phyloP scores from a whole-genome alignment of 2,888 invertebrate genomes.

The Cacoxenus indagator region DNA sequence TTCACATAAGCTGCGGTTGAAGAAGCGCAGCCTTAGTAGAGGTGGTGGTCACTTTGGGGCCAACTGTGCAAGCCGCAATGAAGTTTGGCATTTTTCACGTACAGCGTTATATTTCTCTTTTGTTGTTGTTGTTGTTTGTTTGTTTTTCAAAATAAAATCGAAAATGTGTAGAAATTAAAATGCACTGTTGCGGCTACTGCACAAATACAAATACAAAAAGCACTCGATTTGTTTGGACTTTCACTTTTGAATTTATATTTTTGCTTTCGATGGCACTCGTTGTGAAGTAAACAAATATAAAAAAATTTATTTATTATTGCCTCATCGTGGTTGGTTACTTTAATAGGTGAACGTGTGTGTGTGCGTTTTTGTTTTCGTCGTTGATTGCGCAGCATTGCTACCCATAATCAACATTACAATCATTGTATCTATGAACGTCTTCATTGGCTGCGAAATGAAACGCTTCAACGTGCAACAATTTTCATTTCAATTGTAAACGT shows the following conservation, averaged over 20 bases:
- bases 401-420: background rate
- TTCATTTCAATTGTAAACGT: background rate
- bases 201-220: background rate
- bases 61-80: background rate
- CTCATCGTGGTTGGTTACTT: background rate
- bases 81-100: background rate
- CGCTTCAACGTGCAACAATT: slow-evolving; percentile 4
- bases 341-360: background rate
- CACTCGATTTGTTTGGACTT: background rate
- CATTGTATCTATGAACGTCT: background rate
- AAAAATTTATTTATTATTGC: background rate
- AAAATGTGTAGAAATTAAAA: slow-evolving; percentile 15
- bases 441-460: slow-evolving; percentile 4
- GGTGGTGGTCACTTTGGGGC: no score
- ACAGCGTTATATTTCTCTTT: no score
- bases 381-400: background rate
- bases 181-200: slow-evolving; percentile 3
- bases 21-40: no score
- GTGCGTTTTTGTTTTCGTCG: background rate
- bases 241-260: slow-evolving; percentile 7
- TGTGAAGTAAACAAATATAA: no score
- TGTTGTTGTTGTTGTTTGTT: background rate
- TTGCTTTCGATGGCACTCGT: no score
- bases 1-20: background rate
- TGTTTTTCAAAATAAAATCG: background rate